A percentile compares a stretch with the other conserved stretches of the same genome.
Conservation (phyloP, 2,888 invertebrate species). For the Apodemia mormo region DNA sequence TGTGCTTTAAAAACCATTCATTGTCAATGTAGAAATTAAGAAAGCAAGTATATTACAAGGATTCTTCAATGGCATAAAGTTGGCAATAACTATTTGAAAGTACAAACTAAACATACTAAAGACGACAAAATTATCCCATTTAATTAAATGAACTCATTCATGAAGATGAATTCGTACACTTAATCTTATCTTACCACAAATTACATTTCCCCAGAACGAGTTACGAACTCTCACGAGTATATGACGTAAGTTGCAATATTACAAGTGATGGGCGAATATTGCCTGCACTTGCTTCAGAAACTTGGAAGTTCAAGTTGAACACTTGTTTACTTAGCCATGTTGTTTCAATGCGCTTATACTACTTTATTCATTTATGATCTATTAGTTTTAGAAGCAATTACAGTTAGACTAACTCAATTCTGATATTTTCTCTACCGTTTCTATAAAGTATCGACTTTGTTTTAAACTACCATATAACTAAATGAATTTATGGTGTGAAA, state of each 20-base stretch:
- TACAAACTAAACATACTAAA: too few relatives aligned
- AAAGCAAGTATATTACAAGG: too few relatives aligned
- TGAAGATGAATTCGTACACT: too few relatives aligned
- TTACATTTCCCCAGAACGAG: background rate
- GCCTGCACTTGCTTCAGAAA: slow-evolving; percentile 2
- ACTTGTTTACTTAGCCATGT: slow-evolving; percentile 6
- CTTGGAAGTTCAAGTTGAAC: slow-evolving; percentile 1
- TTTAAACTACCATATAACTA: too few relatives aligned
- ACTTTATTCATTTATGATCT: slow-evolving; percentile 7
- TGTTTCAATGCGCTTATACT: background rate
- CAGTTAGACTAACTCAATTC: background rate
- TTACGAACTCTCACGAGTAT: background rate
- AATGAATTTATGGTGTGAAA: too few relatives aligned
- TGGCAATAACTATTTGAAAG: too few relatives aligned
- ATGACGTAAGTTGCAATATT: background rate
- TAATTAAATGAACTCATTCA: too few relatives aligned
- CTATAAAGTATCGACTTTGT: too few relatives aligned
- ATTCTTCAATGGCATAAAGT: too few relatives aligned
- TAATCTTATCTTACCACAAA: slow-evolving; percentile 1
- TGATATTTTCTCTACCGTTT: background rate
- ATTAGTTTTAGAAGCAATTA: slow-evolving; percentile 3
- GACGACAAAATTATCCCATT: too few relatives aligned
- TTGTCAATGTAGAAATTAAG: too few relatives aligned
- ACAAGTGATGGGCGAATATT: slow-evolving; percentile 6
- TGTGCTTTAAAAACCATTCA: too few relatives aligned